phyloP scores from a whole-genome alignment of 1,140 invertebrate genomes.

The Rhopalosiphum padi region DNA sequence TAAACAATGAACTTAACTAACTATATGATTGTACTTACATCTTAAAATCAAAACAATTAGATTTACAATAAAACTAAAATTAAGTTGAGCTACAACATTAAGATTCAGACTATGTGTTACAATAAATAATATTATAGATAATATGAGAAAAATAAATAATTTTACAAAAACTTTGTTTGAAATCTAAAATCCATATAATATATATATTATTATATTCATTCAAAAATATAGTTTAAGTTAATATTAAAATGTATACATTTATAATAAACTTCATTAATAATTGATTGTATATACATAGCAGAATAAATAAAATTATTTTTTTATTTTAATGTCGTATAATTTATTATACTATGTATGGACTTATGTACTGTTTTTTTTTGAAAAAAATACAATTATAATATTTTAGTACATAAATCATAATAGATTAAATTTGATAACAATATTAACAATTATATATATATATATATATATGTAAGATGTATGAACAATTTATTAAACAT shows the following conservation, averaged over 20 bases:
- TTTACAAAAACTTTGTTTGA: not conserved
- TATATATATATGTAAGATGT: not conserved
- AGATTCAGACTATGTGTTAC: conserved; percentile 31
- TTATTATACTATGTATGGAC: not conserved
- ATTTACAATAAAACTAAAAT: not conserved
- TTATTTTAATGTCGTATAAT: not conserved
- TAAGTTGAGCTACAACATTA: conserved; percentile 7
- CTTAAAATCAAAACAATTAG: not conserved
- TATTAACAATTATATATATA: not conserved
- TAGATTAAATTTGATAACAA: too few relatives aligned
- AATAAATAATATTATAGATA: not conserved
- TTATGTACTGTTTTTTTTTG: not conserved
- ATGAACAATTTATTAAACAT: not conserved
- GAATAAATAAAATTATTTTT: too few relatives aligned
- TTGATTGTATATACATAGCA: not conserved
- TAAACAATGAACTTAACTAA: not conserved
- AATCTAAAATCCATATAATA: not conserved
- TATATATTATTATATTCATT: not conserved
- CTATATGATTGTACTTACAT: not conserved
- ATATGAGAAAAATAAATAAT: not conserved
- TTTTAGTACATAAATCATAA: too few relatives aligned
- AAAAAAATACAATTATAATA: too few relatives aligned
- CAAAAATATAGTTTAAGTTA: not conserved
- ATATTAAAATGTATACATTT: not conserved
- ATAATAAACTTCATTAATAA: not conserved